Evolutionary conservation across 2,113 vertebrate species (phyloP).

Genomic region (Neolamprologus sp.): DNA sequence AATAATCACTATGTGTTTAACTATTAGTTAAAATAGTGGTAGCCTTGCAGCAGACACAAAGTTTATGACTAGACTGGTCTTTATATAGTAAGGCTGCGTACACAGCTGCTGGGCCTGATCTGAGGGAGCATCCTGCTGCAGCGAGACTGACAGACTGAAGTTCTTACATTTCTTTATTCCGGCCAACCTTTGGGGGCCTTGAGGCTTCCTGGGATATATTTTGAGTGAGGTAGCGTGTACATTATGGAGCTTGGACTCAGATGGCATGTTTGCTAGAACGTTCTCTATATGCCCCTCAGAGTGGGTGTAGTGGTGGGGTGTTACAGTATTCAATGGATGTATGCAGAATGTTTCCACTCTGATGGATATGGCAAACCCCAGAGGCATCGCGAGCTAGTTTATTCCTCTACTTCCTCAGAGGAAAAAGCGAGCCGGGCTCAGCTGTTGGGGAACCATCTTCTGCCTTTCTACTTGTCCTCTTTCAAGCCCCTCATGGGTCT

Average conservation of each 20-base stretch:
- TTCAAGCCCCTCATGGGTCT: constrained; percentile 2
- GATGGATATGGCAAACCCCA: constrained; percentile 20
- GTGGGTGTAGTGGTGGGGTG: neutral
- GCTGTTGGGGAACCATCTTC: constrained; percentile 52
- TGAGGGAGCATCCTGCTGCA: neutral
- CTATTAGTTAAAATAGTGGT: neutral
- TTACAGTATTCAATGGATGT: constrained; percentile 9
- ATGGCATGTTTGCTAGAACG: constrained; percentile 32
- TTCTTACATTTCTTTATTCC: constrained; percentile 7
- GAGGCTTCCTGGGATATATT: neutral
- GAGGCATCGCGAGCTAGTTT: constrained; percentile 7
- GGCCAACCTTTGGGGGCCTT: neutral
- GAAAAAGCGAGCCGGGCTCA: constrained; percentile 45
- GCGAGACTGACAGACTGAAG: neutral
- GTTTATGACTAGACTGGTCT: neutral
- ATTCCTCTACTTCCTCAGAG: constrained; percentile 34
- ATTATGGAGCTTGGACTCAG: constrained; percentile 58
- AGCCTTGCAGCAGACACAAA: neutral
- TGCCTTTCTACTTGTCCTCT: constrained; percentile 10
- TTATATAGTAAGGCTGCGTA: neutral
- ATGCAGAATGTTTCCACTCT: constrained; percentile 47
- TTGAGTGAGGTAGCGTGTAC: neutral
- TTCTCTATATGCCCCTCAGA: constrained; percentile 24
- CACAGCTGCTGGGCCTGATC: neutral
- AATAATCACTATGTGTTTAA: neutral